A percentile compares a stretch with the other conserved stretches of the same genome.
Evolutionary conservation across 2,113 vertebrate species (phyloP).

Genomic region (Lophochroa leadbeateri): DNA sequence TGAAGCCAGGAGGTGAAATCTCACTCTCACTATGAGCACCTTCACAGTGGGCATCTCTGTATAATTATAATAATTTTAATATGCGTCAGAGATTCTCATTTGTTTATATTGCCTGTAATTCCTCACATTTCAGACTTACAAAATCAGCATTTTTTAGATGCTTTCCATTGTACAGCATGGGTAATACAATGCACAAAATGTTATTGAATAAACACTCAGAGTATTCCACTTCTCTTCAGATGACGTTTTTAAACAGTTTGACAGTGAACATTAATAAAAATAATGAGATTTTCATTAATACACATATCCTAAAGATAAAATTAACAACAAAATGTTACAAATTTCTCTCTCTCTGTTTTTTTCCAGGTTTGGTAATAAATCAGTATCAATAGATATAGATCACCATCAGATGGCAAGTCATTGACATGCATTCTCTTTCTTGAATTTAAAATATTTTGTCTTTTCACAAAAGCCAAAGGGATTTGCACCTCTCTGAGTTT

Average conservation of each 20-base stretch:
- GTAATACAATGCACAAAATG: slow-evolving; percentile 24
- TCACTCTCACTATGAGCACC: no score
- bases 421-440: slow-evolving; percentile 14
- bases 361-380: not conserved
- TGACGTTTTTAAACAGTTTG: slow-evolving; percentile 62
- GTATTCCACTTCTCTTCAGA: slow-evolving; percentile 29
- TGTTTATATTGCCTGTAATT: slow-evolving; percentile 23
- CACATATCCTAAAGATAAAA: not conserved
- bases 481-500: not conserved
- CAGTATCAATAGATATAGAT: not conserved
- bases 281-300: not conserved
- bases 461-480: slow-evolving; percentile 23
- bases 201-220: slow-evolving; percentile 43
- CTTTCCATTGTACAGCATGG: slow-evolving; percentile 49
- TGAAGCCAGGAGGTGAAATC: no score
- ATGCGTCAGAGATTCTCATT: not conserved
- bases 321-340: slow-evolving; percentile 8
- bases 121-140: slow-evolving; percentile 23
- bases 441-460: slow-evolving; percentile 46
- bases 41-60: no score
- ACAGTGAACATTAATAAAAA: slow-evolving; percentile 20
- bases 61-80: not conserved
- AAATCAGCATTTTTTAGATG: slow-evolving; percentile 59
- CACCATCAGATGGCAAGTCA: slow-evolving; percentile 22
- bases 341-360: not conserved